These are phyloP conservation scores for Barnardius zonarius DNA, from an alignment of 2,113 vertebrate species.

Conservation along the genomic window DNA sequence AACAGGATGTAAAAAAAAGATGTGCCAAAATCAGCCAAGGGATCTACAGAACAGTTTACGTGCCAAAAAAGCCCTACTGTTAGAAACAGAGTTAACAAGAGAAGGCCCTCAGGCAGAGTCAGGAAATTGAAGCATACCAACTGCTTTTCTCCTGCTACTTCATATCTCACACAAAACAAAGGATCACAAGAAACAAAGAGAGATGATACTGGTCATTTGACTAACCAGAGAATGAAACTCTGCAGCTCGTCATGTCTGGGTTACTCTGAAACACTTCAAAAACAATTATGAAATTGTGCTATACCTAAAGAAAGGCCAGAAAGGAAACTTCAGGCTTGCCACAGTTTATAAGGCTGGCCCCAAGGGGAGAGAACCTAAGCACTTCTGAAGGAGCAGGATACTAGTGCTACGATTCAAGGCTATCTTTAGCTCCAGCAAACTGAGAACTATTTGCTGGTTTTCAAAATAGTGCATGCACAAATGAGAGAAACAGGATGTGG, in stretches of 20 bases:
- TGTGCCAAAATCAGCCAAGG: background rate
- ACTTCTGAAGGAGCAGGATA: background rate
- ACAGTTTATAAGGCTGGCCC: background rate
- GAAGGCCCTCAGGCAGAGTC: background rate
- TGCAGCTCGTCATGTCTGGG: background rate
- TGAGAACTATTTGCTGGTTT: constrained; percentile 51
- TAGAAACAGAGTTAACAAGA: background rate
- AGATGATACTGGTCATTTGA: background rate
- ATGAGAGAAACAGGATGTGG: constrained; percentile 66
- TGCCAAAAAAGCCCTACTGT: background rate
- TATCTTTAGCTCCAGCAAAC: constrained; percentile 48
- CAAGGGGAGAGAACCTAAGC: background rate
- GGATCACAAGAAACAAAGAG: background rate
- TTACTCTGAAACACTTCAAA: background rate
- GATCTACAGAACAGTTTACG: background rate
- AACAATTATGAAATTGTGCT: background rate
- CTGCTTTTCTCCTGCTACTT: background rate
- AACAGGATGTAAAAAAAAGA: background rate
- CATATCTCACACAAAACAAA: background rate
- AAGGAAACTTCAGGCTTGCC: background rate
- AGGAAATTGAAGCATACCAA: constrained; percentile 46
- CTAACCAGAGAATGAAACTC: background rate
- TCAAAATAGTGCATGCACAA: constrained; percentile 36
- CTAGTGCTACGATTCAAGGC: background rate
- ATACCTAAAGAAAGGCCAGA: background rate